These are phyloP conservation scores for Zootoca vivipara DNA, from an alignment of 2,113 vertebrate species.

Conservation along the genomic window DNA sequence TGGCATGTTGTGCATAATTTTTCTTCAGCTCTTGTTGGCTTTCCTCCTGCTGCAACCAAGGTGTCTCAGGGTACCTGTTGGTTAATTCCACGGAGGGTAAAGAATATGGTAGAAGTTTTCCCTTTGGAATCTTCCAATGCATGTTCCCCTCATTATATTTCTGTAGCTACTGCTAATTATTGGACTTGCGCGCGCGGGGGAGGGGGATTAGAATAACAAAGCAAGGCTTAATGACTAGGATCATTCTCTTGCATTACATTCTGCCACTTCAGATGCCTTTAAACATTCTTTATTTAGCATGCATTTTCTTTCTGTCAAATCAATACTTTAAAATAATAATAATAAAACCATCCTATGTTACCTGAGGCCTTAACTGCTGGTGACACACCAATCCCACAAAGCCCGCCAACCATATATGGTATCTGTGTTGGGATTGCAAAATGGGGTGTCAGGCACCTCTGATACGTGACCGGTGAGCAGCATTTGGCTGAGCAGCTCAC, in stretches of 20 bases:
- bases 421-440: too few relatives aligned
- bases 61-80: background rate
- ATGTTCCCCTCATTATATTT: conserved; percentile 18
- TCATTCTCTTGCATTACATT: conserved; percentile 38
- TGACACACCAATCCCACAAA: background rate
- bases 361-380: too few relatives aligned
- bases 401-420: background rate
- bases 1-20: too few relatives aligned
- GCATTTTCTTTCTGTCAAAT: background rate
- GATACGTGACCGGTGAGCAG: background rate
- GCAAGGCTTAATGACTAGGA: conserved; percentile 35
- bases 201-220: conserved; percentile 34
- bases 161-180: conserved; percentile 46
- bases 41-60: too few relatives aligned
- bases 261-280: background rate
- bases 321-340: background rate
- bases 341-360: background rate
- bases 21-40: too few relatives aligned
- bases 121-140: conserved; percentile 10
- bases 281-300: conserved; percentile 31
- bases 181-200: background rate
- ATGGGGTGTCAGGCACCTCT: background rate
- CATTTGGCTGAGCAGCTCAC: too few relatives aligned
- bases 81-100: background rate
- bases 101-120: background rate